phyloP scores from a whole-genome alignment of 2,113 vertebrate species.

The Thunnus maccoyii region DNA sequence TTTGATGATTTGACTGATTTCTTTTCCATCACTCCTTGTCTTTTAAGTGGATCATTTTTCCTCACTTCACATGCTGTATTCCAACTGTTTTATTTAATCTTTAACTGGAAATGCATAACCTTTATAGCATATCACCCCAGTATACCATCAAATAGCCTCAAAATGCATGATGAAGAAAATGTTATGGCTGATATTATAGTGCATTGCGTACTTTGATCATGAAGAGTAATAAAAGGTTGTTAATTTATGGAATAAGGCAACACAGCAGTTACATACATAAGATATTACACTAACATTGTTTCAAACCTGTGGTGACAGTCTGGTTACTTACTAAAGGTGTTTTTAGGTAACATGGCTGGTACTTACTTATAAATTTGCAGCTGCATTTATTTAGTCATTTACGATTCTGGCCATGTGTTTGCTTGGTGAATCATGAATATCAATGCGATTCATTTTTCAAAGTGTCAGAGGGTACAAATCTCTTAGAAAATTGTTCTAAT shows the following conservation, averaged over 20 bases:
- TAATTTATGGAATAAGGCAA: not conserved
- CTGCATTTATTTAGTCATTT: constrained; percentile 18
- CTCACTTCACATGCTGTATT: no score
- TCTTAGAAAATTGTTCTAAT: constrained; percentile 37
- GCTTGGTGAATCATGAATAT: constrained; percentile 23
- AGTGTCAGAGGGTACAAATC: constrained; percentile 44
- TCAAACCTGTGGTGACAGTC: not conserved
- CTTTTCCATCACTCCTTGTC: no score
- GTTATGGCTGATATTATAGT: no score
- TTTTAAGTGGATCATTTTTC: no score
- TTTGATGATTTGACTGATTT: no score
- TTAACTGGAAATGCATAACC: not conserved
- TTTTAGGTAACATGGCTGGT: not conserved
- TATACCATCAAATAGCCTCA: no score
- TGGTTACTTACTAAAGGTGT: not conserved
- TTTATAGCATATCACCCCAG: no score
- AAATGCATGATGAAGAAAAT: no score
- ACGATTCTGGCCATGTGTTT: constrained; percentile 27
- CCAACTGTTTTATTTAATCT: not conserved
- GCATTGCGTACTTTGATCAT: not conserved
- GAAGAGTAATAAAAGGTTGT: not conserved
- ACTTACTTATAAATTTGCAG: constrained; percentile 8
- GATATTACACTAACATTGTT: not conserved
- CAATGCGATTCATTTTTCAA: constrained; percentile 45
- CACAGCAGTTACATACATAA: no score